phyloP scores from a whole-genome alignment of 2,797 vertebrate genomes.

The Chloroceryle inda region DNA sequence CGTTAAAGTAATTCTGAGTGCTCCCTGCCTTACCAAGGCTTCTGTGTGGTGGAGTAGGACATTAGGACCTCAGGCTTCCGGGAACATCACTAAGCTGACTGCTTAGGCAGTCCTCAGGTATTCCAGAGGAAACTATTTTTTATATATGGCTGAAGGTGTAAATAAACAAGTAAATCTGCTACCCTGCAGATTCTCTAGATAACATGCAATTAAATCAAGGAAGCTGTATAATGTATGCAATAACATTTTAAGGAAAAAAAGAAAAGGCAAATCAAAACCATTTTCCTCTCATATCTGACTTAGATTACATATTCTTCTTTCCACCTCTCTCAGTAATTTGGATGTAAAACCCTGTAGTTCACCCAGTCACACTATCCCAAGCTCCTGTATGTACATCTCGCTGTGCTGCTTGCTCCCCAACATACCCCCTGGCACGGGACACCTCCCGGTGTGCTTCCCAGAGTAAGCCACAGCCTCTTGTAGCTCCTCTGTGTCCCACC shows the following conservation, averaged over 20 bases:
- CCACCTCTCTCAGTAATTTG: background rate
- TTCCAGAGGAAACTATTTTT: background rate
- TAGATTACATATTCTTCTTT: background rate
- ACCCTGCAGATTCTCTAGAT: background rate
- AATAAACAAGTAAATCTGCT: background rate
- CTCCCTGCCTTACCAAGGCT: fast-evolving
- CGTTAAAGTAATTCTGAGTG: background rate
- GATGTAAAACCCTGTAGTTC: background rate
- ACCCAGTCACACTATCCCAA: background rate
- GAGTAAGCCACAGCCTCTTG: background rate
- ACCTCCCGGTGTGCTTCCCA: background rate
- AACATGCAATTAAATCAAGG: background rate
- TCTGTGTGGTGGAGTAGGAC: background rate
- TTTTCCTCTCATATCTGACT: background rate
- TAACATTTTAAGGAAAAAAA: background rate
- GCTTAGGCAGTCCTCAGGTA: background rate
- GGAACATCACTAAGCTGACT: background rate
- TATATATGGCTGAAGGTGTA: background rate
- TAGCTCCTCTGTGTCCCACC: background rate
- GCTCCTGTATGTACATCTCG: background rate
- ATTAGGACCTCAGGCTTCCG: background rate
- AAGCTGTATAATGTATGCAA: background rate
- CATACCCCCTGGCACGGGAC: background rate
- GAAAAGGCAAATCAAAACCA: background rate
- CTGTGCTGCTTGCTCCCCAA: background rate